Percentiles rank a stretch among this genome's conserved stretches.
phyloP scores from a whole-genome alignment of 2,888 invertebrate genomes.

The Meta bourneti region DNA sequence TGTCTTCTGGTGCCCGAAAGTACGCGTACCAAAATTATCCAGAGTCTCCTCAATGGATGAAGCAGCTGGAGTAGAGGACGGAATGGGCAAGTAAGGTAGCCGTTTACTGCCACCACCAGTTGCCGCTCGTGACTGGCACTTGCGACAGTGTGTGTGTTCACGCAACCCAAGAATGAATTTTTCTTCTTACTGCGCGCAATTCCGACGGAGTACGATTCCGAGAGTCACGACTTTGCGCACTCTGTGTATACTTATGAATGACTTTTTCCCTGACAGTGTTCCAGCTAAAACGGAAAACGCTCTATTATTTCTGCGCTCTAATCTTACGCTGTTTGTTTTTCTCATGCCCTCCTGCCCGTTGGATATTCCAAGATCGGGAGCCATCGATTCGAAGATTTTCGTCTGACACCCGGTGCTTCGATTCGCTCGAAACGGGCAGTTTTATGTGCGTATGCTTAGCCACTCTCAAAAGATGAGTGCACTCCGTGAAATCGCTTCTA shows the following conservation, averaged over 20 bases:
- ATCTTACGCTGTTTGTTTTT: slow-evolving; percentile 27
- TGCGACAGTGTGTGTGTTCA: not conserved
- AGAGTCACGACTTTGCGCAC: slow-evolving; percentile 28
- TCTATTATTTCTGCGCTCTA: too few species aligned
- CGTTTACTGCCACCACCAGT: too few species aligned
- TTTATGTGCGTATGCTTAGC: too few species aligned
- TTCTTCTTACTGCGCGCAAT: slow-evolving; percentile 26
- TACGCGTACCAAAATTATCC: too few species aligned
- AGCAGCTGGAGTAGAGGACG: too few species aligned
- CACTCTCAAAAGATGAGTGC: not conserved
- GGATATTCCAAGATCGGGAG: not conserved
- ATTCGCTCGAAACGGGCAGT: too few species aligned
- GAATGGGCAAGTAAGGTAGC: too few species aligned
- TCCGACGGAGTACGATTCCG: not conserved
- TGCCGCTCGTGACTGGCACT: not conserved
- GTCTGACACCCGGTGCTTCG: too few species aligned
- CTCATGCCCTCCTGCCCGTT: slow-evolving; percentile 4
- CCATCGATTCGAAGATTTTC: too few species aligned
- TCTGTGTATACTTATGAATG: slow-evolving; percentile 48
- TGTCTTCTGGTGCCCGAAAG: too few species aligned
- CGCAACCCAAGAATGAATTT: not conserved
- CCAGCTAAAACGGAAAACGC: slow-evolving; percentile 26
- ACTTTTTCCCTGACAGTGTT: slow-evolving; percentile 29
- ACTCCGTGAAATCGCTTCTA: too few species aligned
- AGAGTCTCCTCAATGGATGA: too few species aligned